Percentiles rank a stretch among this genome's conserved stretches.
These are phyloP conservation scores for Nothocercus julius DNA, from an alignment of 2,113 vertebrate species.

Conservation along the genomic window DNA sequence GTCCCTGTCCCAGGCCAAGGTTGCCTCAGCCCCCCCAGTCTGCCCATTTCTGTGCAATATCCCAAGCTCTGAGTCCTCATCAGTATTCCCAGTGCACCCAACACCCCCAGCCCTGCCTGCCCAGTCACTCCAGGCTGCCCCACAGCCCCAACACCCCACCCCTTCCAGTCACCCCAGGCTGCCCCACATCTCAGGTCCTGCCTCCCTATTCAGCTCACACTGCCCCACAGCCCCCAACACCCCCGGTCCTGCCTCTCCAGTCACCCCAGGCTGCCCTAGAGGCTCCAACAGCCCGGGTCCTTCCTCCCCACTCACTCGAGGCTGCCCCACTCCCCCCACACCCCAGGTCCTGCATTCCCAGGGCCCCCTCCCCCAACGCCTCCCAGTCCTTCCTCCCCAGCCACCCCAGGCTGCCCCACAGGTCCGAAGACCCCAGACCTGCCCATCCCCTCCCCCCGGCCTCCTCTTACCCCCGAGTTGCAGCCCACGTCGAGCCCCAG, in stretches of 20 bases:
- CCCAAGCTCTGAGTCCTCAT: too few species aligned
- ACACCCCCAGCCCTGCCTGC: not conserved
- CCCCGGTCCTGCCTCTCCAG: not conserved
- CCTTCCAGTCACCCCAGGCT: not conserved
- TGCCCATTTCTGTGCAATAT: not conserved
- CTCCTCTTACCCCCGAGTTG: slow-evolving; percentile 74
- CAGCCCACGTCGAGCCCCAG: slow-evolving; percentile 92
- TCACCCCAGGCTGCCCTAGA: not conserved
- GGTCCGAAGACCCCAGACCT: too few species aligned
- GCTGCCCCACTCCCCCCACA: not conserved
- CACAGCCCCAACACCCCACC: not conserved
- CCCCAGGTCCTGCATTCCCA: not conserved
- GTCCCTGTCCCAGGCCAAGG: not conserved
- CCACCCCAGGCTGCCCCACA: too few species aligned
- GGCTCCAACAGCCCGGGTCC: not conserved
- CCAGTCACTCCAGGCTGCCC: not conserved
- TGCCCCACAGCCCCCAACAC: not conserved
- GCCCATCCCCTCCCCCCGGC: too few species aligned
- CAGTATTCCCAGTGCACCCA: too few species aligned
- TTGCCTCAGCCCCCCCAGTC: fast-evolving
- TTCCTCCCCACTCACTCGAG: not conserved
- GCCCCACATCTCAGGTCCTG: not conserved
- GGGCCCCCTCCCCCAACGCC: too few species aligned
- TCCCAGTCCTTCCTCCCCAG: not conserved
- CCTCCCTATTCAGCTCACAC: not conserved